Conservation (phyloP, 2,113 vertebrate genomes). For the Garra rufa region DNA sequence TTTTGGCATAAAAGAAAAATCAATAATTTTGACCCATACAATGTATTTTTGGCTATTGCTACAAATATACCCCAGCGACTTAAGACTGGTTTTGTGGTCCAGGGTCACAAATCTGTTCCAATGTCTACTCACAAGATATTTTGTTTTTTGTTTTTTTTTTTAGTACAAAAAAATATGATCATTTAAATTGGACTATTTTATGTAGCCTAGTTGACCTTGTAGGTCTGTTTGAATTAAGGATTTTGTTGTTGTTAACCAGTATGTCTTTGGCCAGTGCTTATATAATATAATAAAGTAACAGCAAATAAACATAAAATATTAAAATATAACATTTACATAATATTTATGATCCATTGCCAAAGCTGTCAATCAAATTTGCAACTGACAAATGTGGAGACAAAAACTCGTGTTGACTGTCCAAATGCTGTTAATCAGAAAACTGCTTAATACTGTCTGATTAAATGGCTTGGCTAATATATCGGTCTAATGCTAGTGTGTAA, state of each 20-base stretch:
- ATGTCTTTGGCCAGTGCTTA: background rate
- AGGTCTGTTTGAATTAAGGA: no score
- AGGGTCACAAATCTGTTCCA: no score
- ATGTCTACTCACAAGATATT: no score
- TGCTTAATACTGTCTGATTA: background rate
- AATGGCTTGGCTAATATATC: background rate
- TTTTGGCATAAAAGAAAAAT: no score
- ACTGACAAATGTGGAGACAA: background rate
- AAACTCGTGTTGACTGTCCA: background rate
- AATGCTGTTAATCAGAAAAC: background rate
- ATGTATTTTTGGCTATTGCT: no score
- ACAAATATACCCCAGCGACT: no score
- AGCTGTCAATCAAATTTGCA: background rate
- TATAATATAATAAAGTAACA: background rate
- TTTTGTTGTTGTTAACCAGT: background rate
- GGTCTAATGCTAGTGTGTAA: background rate
- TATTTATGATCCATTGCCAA: background rate
- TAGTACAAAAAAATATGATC: no score
- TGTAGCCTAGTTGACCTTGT: no score
- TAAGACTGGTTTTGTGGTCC: no score
- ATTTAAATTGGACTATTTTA: no score
- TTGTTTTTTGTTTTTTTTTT: no score
- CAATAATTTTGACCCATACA: no score
- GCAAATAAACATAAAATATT: background rate
- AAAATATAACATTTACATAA: background rate